phyloP scores from a whole-genome alignment of 2,888 invertebrate genomes.

The Orthosia cruda region DNA sequence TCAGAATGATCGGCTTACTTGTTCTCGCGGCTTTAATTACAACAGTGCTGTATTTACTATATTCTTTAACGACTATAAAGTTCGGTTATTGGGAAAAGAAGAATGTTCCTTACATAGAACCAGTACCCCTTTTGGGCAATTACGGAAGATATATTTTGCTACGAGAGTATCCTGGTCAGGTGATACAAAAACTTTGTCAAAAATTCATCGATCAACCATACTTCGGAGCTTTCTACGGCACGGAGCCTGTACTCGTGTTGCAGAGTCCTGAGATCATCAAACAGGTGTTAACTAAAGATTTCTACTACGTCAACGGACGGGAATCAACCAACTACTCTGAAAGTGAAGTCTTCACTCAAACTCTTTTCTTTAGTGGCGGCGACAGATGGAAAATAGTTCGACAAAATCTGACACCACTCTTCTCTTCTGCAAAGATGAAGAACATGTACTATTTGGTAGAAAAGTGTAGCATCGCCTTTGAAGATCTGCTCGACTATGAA shows the following conservation, averaged over 20 bases:
- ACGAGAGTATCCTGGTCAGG: conserved; percentile 63
- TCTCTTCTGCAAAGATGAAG: conserved; percentile 81
- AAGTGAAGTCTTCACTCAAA: conserved; percentile 73
- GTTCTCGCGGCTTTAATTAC: conserved; percentile 33
- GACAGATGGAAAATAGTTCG: conserved; percentile 80
- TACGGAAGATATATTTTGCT: conserved; percentile 74
- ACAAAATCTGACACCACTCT: conserved; percentile 80
- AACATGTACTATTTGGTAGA: conserved; percentile 81
- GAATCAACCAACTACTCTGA: conserved; percentile 73
- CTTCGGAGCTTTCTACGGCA: conserved; percentile 80
- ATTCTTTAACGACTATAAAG: conserved; percentile 54
- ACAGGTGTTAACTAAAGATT: conserved; percentile 76
- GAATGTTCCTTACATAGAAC: conserved; percentile 73
- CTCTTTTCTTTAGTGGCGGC: conserved; percentile 78
- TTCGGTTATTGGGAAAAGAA: conserved; percentile 76
- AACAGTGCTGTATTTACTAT: conserved; percentile 46
- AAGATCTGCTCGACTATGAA: conserved; percentile 71
- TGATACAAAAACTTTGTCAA: conserved; percentile 72
- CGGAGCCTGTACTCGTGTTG: conserved; percentile 78
- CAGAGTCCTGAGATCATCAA: conserved; percentile 78
- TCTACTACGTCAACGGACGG: conserved; percentile 78
- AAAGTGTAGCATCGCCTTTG: conserved; percentile 69
- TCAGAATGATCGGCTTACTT: conserved; percentile 47
- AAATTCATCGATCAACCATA: conserved; percentile 74
- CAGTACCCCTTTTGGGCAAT: conserved; percentile 77